Evolutionary conservation across 2,797 vertebrate species (phyloP), one percentile per base, ranked within the genome.

Genomic region (Falco rusticolus): DNA sequence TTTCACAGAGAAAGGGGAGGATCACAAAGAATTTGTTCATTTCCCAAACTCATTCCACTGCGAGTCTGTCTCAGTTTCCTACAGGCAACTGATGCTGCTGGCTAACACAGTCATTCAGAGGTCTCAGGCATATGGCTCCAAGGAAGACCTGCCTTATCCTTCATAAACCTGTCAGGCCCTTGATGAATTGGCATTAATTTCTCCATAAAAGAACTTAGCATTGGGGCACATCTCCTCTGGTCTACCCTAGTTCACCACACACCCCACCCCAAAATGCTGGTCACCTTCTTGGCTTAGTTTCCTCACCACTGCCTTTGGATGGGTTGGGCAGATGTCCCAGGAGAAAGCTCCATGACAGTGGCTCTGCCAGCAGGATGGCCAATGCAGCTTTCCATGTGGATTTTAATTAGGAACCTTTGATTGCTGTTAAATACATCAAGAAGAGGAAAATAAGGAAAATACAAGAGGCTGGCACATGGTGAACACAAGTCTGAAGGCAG

Each of bases 381-480:
- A 81, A 74, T 60, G 74, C 59, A 20, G 63, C 80, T 77, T 89
- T 94, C 87, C 82, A 87, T 87, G 57, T 41, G 78, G 91, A 64
- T 93, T 64, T 78, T 74, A 89, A 93, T 83, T 91, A 78, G 81
- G 63, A 87, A 81, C 54, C 91, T 89, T 51, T 76, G 78, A 64
- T 77, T 91, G 89, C 60, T 75, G 79, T 45, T 57, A 72, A 84
- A 59, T 34, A 25, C 25, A 39, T 45, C n/a, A 41, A 45, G 71
- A 77, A 61, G 43, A 21, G 26, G 71, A 50, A 72, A 66, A 65
- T 6, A 60, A 56, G 48, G 43, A 45, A 29, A 75, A 60, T 43
- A 54, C 12, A 11, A 51, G 75, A 69, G 50, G 20, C 68, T 63
- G 45, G 19, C 51, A 43, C 4, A 16, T 9, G 74, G 22, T 33